These are phyloP conservation scores for Dolichopus griseipennis DNA, from an alignment of 2,888 invertebrate genomes.

Conservation along the genomic window DNA sequence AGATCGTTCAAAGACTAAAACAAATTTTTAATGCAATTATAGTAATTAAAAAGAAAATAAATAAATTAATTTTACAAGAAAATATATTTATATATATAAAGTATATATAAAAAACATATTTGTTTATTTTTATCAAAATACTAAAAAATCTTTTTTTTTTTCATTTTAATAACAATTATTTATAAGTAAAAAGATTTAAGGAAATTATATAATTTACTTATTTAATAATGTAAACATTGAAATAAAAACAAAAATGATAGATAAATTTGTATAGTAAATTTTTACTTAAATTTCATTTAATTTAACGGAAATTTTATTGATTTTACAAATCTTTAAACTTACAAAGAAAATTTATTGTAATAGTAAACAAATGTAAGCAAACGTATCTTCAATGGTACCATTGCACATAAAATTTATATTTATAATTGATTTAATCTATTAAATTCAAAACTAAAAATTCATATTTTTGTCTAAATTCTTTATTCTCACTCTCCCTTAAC, in stretches of 20 bases:
- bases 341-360: too few relatives aligned
- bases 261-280: not conserved
- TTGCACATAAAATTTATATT: too few relatives aligned
- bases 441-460: too few relatives aligned
- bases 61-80: not conserved
- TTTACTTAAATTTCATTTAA: not conserved
- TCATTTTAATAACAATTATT: not conserved
- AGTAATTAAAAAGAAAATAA: not conserved
- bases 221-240: not conserved
- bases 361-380: too few relatives aligned
- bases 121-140: not conserved
- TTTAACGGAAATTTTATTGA: not conserved
- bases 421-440: too few relatives aligned
- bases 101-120: not conserved
- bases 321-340: too few relatives aligned
- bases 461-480: too few relatives aligned
- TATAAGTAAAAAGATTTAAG: not conserved
- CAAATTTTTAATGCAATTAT: not conserved
- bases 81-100: not conserved
- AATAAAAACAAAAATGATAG: not conserved
- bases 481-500: not conserved
- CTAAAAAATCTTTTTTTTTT: not conserved
- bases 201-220: not conserved
- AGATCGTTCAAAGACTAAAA: slow-evolving; percentile 4
- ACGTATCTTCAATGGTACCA: too few relatives aligned